A percentile compares a stretch with the other conserved stretches of the same genome.
Evolutionary conservation across 2,113 vertebrate species (phyloP).

Genomic region (Mesocricetus auratus): DNA sequence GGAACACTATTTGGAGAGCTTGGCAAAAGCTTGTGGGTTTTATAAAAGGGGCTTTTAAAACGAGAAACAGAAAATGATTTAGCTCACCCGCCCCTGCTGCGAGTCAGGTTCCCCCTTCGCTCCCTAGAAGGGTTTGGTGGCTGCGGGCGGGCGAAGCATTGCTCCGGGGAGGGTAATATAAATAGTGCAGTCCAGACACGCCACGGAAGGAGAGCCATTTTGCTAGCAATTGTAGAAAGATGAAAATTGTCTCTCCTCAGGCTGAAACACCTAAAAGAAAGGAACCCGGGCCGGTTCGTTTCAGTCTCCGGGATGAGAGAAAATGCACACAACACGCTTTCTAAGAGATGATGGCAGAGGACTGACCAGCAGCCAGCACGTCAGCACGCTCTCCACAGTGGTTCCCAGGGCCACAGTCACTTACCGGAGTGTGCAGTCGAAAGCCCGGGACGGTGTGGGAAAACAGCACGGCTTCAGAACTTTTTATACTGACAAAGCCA

Average conservation of each 20-base stretch:
- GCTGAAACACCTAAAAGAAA: conserved; percentile 56
- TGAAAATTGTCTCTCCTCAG: background rate
- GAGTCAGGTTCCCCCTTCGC: conserved; percentile 48
- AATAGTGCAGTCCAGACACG: background rate
- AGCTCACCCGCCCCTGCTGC: background rate
- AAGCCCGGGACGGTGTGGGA: conserved; percentile 70
- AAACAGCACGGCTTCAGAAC: conserved; percentile 40
- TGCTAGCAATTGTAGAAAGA: background rate
- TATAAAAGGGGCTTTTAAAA: conserved; percentile 79
- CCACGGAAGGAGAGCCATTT: background rate
- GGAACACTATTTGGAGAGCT: conserved; percentile 81
- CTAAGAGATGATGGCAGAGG: background rate
- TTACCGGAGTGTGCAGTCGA: conserved; percentile 58
- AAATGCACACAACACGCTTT: background rate
- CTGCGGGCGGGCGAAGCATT: background rate
- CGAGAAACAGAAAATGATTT: conserved; percentile 78
- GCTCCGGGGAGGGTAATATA: background rate
- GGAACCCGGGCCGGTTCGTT: background rate
- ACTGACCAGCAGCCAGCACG: background rate
- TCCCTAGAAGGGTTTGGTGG: background rate
- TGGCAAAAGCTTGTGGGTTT: conserved; percentile 80
- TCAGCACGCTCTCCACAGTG: background rate
- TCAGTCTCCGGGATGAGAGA: conserved; percentile 56
- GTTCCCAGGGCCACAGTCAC: background rate
- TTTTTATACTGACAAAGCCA: conserved; percentile 43